Evolutionary conservation across 2,888 invertebrate species (phyloP).

Genomic region (Gari tellinella): DNA sequence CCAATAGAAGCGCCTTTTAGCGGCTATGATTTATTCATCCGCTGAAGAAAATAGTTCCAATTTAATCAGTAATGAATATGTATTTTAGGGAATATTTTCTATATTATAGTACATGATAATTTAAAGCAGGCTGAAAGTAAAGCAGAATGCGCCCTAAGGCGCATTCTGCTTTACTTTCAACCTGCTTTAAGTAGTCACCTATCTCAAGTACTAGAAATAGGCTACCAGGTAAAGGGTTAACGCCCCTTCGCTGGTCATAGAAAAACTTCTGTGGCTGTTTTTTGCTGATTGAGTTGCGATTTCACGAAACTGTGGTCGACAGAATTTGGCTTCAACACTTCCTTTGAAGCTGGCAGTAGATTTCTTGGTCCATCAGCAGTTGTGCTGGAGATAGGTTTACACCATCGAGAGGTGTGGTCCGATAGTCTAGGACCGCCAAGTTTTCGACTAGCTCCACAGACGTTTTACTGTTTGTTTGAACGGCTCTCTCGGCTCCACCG

Average conservation of each 20-base stretch:
- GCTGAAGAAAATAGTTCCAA: no score
- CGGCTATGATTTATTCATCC: no score
- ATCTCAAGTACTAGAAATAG: no score
- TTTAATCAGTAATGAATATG: no score
- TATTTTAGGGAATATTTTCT: no score
- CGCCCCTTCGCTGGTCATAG: slow-evolving; percentile 17
- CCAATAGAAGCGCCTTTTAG: no score
- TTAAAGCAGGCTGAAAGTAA: no score
- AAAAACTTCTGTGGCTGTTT: slow-evolving; percentile 29
- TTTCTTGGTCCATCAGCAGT: slow-evolving; percentile 59
- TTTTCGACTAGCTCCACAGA: slow-evolving; percentile 54
- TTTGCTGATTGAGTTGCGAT: slow-evolving; percentile 13
- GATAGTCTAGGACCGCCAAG: slow-evolving; percentile 47
- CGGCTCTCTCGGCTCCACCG: slow-evolving; percentile 65
- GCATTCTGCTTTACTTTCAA: no score
- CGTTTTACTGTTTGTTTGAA: slow-evolving; percentile 61
- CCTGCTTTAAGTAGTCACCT: no score
- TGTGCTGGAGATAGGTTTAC: slow-evolving; percentile 52
- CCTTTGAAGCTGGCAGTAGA: slow-evolving; percentile 39
- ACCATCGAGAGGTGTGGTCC: slow-evolving; percentile 55
- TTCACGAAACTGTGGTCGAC: slow-evolving; percentile 12
- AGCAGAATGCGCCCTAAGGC: no score
- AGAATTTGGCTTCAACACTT: slow-evolving; percentile 31
- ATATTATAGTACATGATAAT: no score
- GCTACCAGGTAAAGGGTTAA: no score